Evolutionary conservation across 2,888 invertebrate species (phyloP).

Genomic region (Drosophila nigricruria): DNA sequence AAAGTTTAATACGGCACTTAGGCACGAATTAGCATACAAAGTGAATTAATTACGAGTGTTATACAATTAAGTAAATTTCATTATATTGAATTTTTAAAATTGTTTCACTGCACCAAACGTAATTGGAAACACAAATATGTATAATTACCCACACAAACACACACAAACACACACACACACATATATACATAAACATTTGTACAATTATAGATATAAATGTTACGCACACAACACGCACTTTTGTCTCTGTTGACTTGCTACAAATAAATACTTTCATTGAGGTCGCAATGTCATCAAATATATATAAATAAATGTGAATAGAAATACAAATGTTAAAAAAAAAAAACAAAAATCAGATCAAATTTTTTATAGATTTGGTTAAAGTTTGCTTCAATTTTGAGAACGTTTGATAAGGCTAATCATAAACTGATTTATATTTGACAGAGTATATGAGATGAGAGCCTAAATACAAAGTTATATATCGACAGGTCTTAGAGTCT

Average conservation of each 20-base stretch:
- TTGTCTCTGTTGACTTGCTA: constrained; percentile 14
- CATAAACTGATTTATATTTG: too few species aligned
- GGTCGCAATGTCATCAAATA: constrained; percentile 15
- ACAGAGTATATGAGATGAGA: too few species aligned
- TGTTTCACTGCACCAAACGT: constrained; percentile 65
- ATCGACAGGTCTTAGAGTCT: too few species aligned
- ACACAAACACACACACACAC: constrained; percentile 8
- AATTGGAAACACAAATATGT: constrained; percentile 78
- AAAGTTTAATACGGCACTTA: constrained; percentile 80
- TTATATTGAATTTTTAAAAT: constrained; percentile 82
- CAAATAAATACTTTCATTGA: constrained; percentile 17
- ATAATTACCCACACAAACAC: constrained; percentile 61
- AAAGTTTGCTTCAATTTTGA: background rate
- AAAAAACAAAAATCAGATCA: background rate
- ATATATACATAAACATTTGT: background rate
- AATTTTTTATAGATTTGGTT: background rate
- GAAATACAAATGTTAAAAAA: constrained; percentile 9
- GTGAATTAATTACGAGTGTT: constrained; percentile 83
- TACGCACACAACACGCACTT: constrained; percentile 42
- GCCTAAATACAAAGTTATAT: too few species aligned
- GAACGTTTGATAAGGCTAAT: too few species aligned
- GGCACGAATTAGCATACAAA: constrained; percentile 81
- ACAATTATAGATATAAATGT: constrained; percentile 29
- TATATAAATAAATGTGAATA: background rate
- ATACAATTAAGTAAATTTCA: constrained; percentile 83